Evolutionary conservation across 2,797 vertebrate genomes (phyloP).

Genomic region (Chromis chromis): DNA sequence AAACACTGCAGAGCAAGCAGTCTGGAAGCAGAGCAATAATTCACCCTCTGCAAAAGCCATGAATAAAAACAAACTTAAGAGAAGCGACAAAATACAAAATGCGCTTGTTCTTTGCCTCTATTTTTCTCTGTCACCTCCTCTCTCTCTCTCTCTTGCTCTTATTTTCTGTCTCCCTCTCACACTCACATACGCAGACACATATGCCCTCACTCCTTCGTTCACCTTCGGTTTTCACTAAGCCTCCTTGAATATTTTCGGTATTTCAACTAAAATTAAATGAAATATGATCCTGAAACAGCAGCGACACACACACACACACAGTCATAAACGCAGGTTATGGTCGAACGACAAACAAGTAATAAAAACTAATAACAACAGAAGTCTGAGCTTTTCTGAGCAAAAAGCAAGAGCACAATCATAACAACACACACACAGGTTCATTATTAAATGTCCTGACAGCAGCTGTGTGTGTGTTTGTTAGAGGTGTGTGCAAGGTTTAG

Average conservation of each 20-base stretch:
- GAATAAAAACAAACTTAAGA: constrained; percentile 67
- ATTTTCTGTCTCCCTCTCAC: background rate
- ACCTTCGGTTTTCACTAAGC: constrained; percentile 7
- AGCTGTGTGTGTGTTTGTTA: constrained; percentile 27
- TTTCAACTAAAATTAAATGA: constrained; percentile 15
- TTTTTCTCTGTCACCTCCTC: constrained; percentile 11
- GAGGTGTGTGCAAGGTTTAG: constrained; percentile 35
- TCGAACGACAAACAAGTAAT: constrained; percentile 26
- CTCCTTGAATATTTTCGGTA: constrained; percentile 7
- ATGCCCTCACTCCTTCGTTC: background rate
- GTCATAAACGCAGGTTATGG: background rate
- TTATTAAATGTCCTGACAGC: constrained; percentile 23
- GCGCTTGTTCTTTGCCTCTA: constrained; percentile 32
- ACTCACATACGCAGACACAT: background rate
- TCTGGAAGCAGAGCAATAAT: constrained; percentile 64
- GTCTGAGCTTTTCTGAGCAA: constrained; percentile 12
- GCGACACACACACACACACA: background rate
- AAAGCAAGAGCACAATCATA: constrained; percentile 3
- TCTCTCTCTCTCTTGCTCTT: background rate
- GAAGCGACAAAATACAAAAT: constrained; percentile 51
- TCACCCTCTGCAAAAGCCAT: constrained; percentile 56
- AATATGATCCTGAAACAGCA: constrained; percentile 8
- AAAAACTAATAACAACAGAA: constrained; percentile 43
- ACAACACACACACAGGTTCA: constrained; percentile 18
- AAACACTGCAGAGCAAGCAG: constrained; percentile 70